These are phyloP conservation scores for Agriotes lineatus DNA, from an alignment of 2,888 invertebrate genomes.

Conservation along the genomic window DNA sequence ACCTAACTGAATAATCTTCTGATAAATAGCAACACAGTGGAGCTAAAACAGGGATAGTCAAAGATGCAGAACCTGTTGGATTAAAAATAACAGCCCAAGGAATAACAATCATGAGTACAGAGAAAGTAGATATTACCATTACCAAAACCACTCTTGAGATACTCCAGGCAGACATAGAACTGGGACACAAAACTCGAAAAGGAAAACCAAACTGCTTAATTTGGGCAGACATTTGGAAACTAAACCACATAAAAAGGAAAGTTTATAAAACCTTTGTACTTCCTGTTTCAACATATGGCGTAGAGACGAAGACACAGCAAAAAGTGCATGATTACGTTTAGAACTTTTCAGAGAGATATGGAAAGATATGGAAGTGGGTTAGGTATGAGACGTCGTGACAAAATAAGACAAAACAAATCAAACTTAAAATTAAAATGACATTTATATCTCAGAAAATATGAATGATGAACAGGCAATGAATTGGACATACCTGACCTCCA, in stretches of 20 bases:
- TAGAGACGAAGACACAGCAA: too few species aligned
- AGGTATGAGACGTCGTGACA: background rate
- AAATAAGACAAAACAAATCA: background rate
- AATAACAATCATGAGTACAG: background rate
- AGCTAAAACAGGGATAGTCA: too few species aligned
- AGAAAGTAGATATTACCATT: background rate
- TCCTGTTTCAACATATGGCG: background rate
- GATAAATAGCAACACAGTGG: too few species aligned
- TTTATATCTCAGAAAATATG: too few species aligned
- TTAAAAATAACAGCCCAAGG: too few species aligned
- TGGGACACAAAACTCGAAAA: too few species aligned
- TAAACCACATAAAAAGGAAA: background rate
- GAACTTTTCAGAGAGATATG: background rate
- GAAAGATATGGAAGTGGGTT: background rate
- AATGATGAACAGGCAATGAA: too few species aligned
- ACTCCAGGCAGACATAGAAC: background rate
- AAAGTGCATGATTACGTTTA: background rate
- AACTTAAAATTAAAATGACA: background rate
- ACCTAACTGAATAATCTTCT: too few species aligned
- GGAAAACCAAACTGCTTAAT: background rate
- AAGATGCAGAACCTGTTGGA: too few species aligned
- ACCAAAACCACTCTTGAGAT: background rate
- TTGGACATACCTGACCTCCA: too few species aligned
- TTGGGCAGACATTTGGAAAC: background rate
- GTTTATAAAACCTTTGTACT: background rate